A percentile compares a stretch with the other conserved stretches of the same genome.
These are phyloP conservation scores for Sitophilus oryzae DNA, from an alignment of 1,140 invertebrate genomes.

Conservation along the genomic window DNA sequence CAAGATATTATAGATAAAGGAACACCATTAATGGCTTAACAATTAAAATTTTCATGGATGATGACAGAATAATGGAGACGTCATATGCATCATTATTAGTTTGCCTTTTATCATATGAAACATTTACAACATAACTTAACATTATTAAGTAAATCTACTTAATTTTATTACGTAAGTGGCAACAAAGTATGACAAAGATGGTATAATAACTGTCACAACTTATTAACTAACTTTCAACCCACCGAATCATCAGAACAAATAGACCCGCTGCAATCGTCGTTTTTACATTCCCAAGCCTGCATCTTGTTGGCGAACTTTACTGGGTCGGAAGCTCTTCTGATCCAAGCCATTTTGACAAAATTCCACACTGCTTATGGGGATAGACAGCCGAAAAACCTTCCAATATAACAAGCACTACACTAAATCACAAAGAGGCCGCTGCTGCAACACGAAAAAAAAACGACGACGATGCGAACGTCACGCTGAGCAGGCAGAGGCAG, in stretches of 20 bases:
- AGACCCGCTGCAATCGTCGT: conserved; percentile 2
- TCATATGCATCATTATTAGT: no score
- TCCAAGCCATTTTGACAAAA: conserved; percentile 12
- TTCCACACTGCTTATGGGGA: background rate
- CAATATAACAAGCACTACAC: background rate
- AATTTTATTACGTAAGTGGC: no score
- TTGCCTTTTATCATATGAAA: no score
- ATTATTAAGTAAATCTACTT: no score
- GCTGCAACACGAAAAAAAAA: conserved; percentile 2
- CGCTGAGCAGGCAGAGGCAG: conserved; percentile 8
- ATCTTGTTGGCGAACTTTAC: conserved; percentile 5
- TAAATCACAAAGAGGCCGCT: background rate
- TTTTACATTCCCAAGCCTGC: background rate
- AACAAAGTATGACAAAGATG: no score
- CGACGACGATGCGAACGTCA: conserved; percentile 4
- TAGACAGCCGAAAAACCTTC: background rate
- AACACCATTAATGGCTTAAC: no score
- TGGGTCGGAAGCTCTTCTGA: conserved; percentile 8
- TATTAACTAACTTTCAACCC: no score
- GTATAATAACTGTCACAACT: no score
- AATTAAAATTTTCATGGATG: no score
- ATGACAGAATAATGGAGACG: no score
- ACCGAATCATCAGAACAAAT: conserved; percentile 16
- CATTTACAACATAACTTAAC: no score
- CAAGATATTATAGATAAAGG: no score